These are phyloP conservation scores for Hylaeus volcanicus DNA, from an alignment of 1,140 invertebrate genomes.

Conservation along the genomic window DNA sequence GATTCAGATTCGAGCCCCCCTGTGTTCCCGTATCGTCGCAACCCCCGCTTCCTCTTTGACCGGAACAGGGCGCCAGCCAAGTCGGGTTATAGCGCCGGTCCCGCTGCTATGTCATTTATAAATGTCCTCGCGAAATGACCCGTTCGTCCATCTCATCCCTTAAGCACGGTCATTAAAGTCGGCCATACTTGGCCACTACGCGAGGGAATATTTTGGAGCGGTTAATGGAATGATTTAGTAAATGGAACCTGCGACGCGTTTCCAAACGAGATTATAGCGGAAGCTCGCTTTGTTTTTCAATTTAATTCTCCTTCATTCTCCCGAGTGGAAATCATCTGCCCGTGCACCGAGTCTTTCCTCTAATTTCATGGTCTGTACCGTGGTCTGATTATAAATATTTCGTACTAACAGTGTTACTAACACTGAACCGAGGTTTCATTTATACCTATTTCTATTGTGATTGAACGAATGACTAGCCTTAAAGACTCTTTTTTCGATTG, in stretches of 20 bases:
- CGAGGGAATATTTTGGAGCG: slow-evolving; percentile 31
- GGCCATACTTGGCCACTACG: slow-evolving; percentile 60
- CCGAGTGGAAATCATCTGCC: too few species aligned
- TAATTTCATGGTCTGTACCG: too few species aligned
- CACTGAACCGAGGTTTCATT: too few species aligned
- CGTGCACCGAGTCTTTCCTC: too few species aligned
- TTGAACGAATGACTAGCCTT: too few species aligned
- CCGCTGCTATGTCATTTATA: slow-evolving; percentile 79
- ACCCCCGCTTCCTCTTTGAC: slow-evolving; percentile 58
- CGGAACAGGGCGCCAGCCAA: slow-evolving; percentile 62
- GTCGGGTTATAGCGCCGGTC: slow-evolving; percentile 73
- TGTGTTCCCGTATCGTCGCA: slow-evolving; percentile 44
- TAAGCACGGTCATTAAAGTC: slow-evolving; percentile 79
- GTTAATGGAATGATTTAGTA: slow-evolving; percentile 46
- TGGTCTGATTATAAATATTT: too few species aligned
- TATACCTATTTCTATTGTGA: too few species aligned
- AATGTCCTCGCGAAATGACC: slow-evolving; percentile 79
- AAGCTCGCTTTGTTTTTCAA: neutral
- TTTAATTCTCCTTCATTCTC: neutral
- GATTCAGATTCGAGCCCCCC: slow-evolving; percentile 64
- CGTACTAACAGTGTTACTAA: too few species aligned
- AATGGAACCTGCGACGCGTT: slow-evolving; percentile 10
- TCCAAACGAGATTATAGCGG: neutral
- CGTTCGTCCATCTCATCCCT: slow-evolving; percentile 79
- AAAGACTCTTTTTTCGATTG: too few species aligned